Conservation (phyloP, 2,797 vertebrate species). For the Silurus lanzhouensis region DNA sequence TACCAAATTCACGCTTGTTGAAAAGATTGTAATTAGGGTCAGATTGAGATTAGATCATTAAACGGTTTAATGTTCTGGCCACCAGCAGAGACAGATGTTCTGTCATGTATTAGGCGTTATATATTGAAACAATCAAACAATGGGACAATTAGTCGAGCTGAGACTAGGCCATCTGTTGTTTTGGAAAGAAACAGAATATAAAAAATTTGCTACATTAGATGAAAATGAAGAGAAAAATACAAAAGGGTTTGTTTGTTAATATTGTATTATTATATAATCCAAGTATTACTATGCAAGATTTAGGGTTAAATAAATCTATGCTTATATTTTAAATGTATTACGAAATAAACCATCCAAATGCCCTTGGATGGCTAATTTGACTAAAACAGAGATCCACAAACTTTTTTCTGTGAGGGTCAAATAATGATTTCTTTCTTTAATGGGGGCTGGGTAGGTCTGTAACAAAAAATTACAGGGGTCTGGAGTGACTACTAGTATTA, state of each 20-base stretch:
- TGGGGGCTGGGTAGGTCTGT: no score
- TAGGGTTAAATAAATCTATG: neutral
- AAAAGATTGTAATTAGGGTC: conserved; percentile 53
- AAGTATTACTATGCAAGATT: neutral
- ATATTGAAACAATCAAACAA: conserved; percentile 48
- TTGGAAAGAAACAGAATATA: conserved; percentile 27
- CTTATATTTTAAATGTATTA: neutral
- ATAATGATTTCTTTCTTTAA: no score
- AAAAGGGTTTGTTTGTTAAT: no score
- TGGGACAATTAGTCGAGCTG: conserved; percentile 47
- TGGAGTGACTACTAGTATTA: no score
- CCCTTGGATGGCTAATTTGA: neutral
- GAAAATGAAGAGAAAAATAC: neutral
- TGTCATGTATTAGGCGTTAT: conserved; percentile 54
- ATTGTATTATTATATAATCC: neutral
- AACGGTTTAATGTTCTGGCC: conserved; percentile 52
- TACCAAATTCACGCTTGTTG: conserved; percentile 39
- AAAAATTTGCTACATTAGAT: neutral
- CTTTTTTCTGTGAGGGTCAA: no score
- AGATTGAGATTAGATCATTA: conserved; percentile 56
- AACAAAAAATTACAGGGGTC: no score
- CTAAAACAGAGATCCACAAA: neutral
- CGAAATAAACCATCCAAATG: neutral
- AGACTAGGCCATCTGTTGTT: conserved; percentile 53
- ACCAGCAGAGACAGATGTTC: conserved; percentile 58